Base-by-base conservation (phyloP, 92 coral and sea anemone species). In the Phymanthus crucifer region DNA sequence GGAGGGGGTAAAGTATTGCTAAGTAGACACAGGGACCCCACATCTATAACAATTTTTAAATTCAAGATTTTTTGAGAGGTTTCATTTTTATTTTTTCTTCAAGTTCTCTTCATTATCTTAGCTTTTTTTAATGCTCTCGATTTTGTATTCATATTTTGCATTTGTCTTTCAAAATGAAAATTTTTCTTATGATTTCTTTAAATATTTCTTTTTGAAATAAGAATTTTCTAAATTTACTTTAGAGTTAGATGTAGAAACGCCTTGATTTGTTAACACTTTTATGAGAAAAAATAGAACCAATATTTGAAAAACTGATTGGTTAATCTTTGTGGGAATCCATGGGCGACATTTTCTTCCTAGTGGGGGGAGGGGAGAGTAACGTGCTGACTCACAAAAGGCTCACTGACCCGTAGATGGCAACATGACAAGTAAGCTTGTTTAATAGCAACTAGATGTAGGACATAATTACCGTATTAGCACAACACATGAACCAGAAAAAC, bases 371-470 rank as follows among this genome's bases (percentile, higher is more conserved):
- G 33, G 34, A 61, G 68, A 12, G 29, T 29, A n/a, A n/a, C n/a
- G 14, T 11, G 29, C 1, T 61, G 8, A 29, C 68, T 24, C 68
- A 61, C 68, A 61, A 61, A 61, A 61, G 68, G 34, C 33, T 61
- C 19, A 61, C 35, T 61, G 68, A 61, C 68, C 68, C 68, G 34
- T 61, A 21, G 68, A 10, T 61, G 34, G 68, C 68, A 61, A 61
- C 68, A 61, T 27, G 36, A 61, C 34, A n/a, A n/a, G 35, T 61
- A 61, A 61, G 68, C 68, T 61, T 61, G 68, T 61, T 61, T 61
- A 27, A 61, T 61, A 61, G 68, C 68, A 61, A 61, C 68, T 61
- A 61, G 4, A 61, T 61, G 32, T 21, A 24, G n/a, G 32, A 6
- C 1, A 61, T 61, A 61, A 61, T 61, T 61, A 61, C 11, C 68